These are phyloP conservation scores for Mus pahari DNA, from an alignment of 2,113 vertebrate species.

Conservation along the genomic window DNA sequence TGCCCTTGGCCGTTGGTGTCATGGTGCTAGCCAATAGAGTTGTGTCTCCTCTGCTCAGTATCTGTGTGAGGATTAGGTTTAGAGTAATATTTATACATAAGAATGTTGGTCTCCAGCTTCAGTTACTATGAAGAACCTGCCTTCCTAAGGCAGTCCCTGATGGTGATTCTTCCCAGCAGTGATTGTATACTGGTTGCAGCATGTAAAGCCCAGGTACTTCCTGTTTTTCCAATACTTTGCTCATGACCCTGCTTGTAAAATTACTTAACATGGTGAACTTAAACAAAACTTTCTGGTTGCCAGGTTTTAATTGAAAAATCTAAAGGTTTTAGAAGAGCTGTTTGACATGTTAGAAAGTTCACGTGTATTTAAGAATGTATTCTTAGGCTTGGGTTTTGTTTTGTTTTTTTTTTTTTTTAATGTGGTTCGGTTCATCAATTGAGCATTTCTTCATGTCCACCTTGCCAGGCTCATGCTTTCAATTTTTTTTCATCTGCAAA, in stretches of 20 bases:
- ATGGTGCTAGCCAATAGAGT: neutral
- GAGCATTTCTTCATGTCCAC: constrained; percentile 25
- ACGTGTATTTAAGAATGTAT: constrained; percentile 36
- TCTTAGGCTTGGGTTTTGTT: constrained; percentile 46
- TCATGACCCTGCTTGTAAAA: constrained; percentile 21
- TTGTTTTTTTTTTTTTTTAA: neutral
- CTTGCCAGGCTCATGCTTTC: neutral
- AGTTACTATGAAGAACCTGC: neutral
- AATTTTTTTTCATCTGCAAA: neutral
- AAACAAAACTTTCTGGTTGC: neutral
- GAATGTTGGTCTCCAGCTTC: constrained; percentile 19
- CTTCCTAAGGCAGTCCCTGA: neutral
- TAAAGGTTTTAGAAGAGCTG: constrained; percentile 33
- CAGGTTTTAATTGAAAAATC: constrained; percentile 12
- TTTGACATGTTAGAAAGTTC: neutral
- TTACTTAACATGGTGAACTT: constrained; percentile 43
- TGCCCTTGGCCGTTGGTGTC: neutral
- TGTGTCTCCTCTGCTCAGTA: constrained; percentile 15
- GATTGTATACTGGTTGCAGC: neutral
- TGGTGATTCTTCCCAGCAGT: neutral
- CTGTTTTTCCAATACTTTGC: constrained; percentile 14
- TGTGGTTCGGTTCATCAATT: neutral
- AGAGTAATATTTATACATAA: constrained; percentile 8
- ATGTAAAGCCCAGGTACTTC: neutral
- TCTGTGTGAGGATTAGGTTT: constrained; percentile 49